Conservation (phyloP, 2,888 invertebrate species). For the Pseudococcus longispinus region DNA sequence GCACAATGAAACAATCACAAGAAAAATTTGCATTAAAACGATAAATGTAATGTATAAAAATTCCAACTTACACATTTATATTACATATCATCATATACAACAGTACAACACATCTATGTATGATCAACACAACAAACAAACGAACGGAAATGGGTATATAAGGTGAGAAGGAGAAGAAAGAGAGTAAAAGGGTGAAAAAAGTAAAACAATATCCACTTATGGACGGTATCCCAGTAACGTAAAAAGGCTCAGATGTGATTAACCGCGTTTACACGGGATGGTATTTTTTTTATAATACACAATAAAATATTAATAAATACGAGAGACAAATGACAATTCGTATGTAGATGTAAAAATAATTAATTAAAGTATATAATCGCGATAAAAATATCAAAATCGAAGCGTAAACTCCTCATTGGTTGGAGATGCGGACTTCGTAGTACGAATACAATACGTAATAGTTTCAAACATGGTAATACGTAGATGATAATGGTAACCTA, state of each 20-base stretch:
- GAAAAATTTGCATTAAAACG: conserved; percentile 1
- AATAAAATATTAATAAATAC: background rate
- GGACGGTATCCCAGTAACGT: conserved; percentile 8
- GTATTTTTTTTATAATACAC: background rate
- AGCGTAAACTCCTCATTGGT: background rate
- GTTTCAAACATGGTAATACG: conserved; percentile 24
- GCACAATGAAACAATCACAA: background rate
- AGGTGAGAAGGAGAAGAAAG: background rate
- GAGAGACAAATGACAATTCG: background rate
- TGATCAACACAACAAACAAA: conserved; percentile 6
- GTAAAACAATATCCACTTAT: conserved; percentile 14
- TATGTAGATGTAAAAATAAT: background rate
- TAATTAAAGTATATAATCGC: background rate
- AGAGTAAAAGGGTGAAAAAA: background rate
- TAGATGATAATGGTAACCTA: conserved; percentile 53
- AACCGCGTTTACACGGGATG: background rate
- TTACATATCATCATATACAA: conserved; percentile 13
- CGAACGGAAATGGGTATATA: background rate
- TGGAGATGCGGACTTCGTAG: background rate
- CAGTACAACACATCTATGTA: background rate
- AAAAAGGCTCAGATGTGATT: background rate
- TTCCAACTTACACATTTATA: conserved; percentile 35
- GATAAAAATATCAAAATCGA: conserved; percentile 21
- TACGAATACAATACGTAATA: background rate
- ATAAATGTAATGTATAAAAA: conserved; percentile 31